These are phyloP conservation scores for Pelochelys cantorii DNA, from an alignment of 2,797 vertebrate genomes.

Conservation along the genomic window DNA sequence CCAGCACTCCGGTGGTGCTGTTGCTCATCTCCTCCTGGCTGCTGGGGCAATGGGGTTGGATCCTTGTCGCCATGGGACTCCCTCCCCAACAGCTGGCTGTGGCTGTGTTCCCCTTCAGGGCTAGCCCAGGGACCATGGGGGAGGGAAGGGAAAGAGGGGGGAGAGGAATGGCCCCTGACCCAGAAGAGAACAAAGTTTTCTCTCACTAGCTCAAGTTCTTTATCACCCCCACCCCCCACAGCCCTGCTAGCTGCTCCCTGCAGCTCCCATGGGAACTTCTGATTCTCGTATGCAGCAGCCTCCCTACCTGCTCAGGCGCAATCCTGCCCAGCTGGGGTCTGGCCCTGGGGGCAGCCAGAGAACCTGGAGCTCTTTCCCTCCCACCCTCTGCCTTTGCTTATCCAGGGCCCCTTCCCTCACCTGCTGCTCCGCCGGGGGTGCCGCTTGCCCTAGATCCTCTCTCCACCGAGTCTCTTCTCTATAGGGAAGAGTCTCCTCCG, in stretches of 20 bases:
- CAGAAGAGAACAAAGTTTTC: neutral
- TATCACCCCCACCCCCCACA: neutral
- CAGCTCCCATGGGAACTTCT: neutral
- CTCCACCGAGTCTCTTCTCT: neutral
- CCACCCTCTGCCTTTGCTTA: neutral
- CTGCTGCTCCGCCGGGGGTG: neutral
- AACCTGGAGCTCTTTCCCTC: neutral
- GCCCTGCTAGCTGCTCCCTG: neutral
- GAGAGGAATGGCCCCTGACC: neutral
- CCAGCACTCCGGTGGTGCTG: neutral
- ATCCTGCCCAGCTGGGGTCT: neutral
- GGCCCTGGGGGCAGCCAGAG: neutral
- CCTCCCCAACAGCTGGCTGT: neutral
- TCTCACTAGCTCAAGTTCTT: neutral
- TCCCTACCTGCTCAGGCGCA: neutral
- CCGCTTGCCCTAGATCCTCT: neutral
- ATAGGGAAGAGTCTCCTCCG: neutral
- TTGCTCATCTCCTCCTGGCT: no score
- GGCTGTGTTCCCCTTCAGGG: neutral
- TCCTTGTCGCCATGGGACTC: neutral
- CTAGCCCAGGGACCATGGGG: neutral
- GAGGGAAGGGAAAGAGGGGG: neutral
- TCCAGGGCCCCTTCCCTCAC: neutral
- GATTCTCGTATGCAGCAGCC: neutral
- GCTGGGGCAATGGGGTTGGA: neutral